Base-by-base conservation (phyloP, 2,888 invertebrate genomes). In the Hypolimnas misippus region DNA sequence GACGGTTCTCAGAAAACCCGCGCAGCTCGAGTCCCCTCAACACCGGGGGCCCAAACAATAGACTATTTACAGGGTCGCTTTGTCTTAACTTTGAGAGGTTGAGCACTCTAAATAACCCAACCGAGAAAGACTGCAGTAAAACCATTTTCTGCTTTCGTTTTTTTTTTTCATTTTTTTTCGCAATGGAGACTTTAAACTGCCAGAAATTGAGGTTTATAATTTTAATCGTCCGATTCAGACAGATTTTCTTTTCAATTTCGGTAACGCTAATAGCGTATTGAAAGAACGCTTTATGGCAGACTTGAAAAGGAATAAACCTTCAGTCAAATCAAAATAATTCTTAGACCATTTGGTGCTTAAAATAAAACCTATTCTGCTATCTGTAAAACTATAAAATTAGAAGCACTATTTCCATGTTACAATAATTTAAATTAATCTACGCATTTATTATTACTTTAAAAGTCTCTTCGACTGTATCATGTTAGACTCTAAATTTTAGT, bases 31-130 rank as follows among this genome's bases (percentile, higher is more conserved):
- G 78, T 71, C 65, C 76, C 76, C 79, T 76, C 73, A 57, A 70
- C 75, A 69, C 70, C 70, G 70, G 78, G 80, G 79, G 77, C 71
- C 70, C 72, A 75, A 81, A 88, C 89, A 89, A 89, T 87, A 76
- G 81, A 83, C 85, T 86, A 87, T 89, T 87, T 86, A 87, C 79
- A 73, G 69, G 74, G 69, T 62, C 70, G 78, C 78, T 87, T 90
- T 89, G 88, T 89, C 80, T 83, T 75, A 73, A 71, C 76, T 73
- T 73, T 68, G 73, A 79, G 81, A 76, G 76, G 72, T 70, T 70
- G 70, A 72, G 76, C 75, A 76, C 77, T 81, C 73, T 70, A 67
- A 70, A 71, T 67, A 66, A 71, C 73, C 74, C 72, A 74, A 69
- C 70, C 70, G 73, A 66, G 65, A 66, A 67, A 67, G 66, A 57